These are phyloP conservation scores for Spongilla lacustris DNA, from an alignment of 37 sponge, comb jelly and placozoan genomes.

Conservation along the genomic window DNA sequence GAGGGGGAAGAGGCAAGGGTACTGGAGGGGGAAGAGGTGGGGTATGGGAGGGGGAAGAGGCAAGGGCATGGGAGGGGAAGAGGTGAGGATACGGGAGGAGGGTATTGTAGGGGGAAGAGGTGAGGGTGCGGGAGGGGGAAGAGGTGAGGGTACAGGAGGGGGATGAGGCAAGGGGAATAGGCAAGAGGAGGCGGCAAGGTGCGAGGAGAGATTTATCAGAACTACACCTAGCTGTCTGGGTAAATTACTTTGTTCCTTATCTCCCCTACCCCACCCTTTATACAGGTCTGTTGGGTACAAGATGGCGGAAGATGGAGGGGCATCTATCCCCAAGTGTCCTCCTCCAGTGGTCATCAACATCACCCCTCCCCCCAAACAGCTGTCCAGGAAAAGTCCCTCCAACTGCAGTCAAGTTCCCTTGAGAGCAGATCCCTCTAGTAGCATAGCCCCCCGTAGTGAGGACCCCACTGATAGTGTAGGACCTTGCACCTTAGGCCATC, in stretches of 20 bases:
- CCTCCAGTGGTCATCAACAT: background rate
- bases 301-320: background rate
- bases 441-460: background rate
- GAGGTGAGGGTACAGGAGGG: background rate
- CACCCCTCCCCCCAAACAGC: background rate
- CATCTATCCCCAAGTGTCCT: background rate
- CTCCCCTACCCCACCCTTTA: too few relatives aligned
- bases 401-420: background rate
- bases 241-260: too few relatives aligned
- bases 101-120: too few relatives aligned
- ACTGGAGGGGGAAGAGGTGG: background rate
- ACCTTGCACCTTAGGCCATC: too few relatives aligned
- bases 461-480: background rate
- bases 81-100: too few relatives aligned
- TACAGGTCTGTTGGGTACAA: background rate
- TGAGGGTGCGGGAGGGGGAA: background rate
- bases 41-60: background rate
- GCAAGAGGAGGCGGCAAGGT: background rate
- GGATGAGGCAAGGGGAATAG: background rate
- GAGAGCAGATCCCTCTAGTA: background rate
- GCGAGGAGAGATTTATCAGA: too few relatives aligned
- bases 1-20: background rate
- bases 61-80: too few relatives aligned
- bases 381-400: background rate
- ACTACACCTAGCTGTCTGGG: too few relatives aligned